Evolutionary conservation across 2,888 invertebrate species (phyloP), one percentile per base, ranked within the genome.

Genomic region (Macrosoma leucophasiata): DNA sequence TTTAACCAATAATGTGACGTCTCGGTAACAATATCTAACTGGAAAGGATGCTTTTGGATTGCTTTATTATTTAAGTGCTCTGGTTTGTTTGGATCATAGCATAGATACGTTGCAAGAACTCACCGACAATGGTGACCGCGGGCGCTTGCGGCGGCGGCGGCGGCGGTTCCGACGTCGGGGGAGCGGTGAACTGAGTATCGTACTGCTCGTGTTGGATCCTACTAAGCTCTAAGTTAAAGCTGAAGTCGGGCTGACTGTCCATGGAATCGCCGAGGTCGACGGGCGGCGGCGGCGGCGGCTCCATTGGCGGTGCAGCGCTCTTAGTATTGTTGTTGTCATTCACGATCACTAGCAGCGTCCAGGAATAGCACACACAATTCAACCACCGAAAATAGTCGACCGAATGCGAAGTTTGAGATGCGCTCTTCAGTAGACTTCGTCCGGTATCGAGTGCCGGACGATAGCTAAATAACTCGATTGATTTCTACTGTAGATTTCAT

Each of bases 191-290:
- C 70, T 94, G 93, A 30, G 86, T 84, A 29, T 89, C 91, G 57
- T 94, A 94, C 46, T 91, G 91, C 47, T 89, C 84, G 31, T 90
- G 90, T 63, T 92, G 91, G 61, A 88, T 87, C 61, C 87, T 87
- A 50, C 87, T 88, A 46, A 94, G 84, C 67, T 89, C 90, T 79
- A 94, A 87, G 49, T 89, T 89, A 72, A 92, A 92, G 51, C 86
- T 85, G 55, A 79, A 75, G 73, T 82, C 81, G 1, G 69, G 70
- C 46, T 74, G 74, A 58, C 67, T 68, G 52, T 78, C 78, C 65
- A 69, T 62, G 35, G 62, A 73, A 51, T 74, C 72, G 8, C 54
- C 62, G 43, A 66, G 55, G 41, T 62, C 68, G 0, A 58, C 53
- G 1, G 86, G 76, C 23, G 87, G 86, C n/a, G 88, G 88, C 35